Base-by-base conservation (phyloP, 2,888 invertebrate species). In the Hyppa rectilinea region DNA sequence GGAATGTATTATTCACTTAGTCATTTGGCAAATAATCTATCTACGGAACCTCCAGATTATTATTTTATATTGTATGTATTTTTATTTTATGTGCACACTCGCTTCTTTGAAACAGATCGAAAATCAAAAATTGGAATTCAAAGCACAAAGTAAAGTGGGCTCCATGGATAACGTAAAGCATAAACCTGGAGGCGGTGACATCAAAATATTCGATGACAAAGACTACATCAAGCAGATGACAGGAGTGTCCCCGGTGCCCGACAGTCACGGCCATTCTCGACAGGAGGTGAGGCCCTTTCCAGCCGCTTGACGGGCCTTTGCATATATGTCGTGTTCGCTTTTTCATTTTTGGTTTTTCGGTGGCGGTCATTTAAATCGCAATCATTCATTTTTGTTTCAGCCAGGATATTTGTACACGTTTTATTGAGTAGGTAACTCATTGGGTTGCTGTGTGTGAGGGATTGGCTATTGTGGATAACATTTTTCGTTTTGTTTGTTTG, bases 171-270 rank as follows among this genome's bases (percentile, higher is more conserved):
- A 99, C 95, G 97, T 99, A 86, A 98, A 97, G 93, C 98, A 99
- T 96, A 98, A 97, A 96, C 98, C 99, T 71, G 98, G 98, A 86
- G 99, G 99, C 78, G 99, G 99, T 59, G 98, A 98, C 85, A 98
- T 98, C 95, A 99, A 98, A 96, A 99, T 99, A 90, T 98, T 98
- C 93, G 98, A 98, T 92, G 98, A 98, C 95, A 98, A 98, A 96
- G 98, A 98, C 80, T 98, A 98, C 96, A 97, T 98, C 92, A 98
- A 98, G 96, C 98, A 98, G 96, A 96, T 96, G 91, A 96, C 87
- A 71, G 95, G 93, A 31, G 91, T 90, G 66, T 94, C 96, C 29
- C 94, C 96, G 71, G 87, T 93, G 68, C 94, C 94, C 23, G 91
- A 91, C 82, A 93, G 93, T 79, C 90, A 88, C 81, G 90, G 89